Evolutionary conservation across 2,113 vertebrate species (phyloP).

Genomic region (Coracopsis vasa): DNA sequence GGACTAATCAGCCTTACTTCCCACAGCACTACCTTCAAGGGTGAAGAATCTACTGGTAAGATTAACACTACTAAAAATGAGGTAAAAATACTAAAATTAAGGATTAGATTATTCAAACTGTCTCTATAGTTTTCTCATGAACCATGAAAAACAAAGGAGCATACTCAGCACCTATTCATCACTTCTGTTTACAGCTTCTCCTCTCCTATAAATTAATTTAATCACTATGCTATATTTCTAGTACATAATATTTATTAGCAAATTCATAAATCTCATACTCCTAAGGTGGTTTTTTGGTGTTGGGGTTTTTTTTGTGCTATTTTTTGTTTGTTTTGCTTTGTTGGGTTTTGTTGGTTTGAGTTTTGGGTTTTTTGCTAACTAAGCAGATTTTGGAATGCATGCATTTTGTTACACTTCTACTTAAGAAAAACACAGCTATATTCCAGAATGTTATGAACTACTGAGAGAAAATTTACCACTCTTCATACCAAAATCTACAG

Average conservation of each 20-base stretch:
- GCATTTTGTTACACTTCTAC: background rate
- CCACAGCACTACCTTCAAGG: background rate
- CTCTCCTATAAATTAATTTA: background rate
- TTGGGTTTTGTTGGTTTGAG: background rate
- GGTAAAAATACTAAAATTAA: background rate
- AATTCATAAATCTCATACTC: background rate
- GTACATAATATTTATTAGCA: background rate
- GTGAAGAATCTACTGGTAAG: background rate
- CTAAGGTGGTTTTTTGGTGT: background rate
- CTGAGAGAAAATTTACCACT: background rate
- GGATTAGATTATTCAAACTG: background rate
- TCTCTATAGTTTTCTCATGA: background rate
- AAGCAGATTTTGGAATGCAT: background rate
- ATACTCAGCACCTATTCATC: background rate
- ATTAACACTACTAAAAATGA: background rate
- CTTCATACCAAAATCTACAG: background rate
- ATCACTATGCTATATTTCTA: background rate
- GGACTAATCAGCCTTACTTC: background rate
- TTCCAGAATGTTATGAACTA: background rate
- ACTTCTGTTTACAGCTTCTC: background rate
- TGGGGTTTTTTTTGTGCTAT: background rate
- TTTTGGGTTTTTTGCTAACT: background rate
- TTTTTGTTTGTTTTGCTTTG: background rate
- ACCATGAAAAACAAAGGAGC: background rate
- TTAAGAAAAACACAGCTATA: background rate